phyloP scores from a whole-genome alignment of 2,888 invertebrate species.

The Nebria brevicollis region DNA sequence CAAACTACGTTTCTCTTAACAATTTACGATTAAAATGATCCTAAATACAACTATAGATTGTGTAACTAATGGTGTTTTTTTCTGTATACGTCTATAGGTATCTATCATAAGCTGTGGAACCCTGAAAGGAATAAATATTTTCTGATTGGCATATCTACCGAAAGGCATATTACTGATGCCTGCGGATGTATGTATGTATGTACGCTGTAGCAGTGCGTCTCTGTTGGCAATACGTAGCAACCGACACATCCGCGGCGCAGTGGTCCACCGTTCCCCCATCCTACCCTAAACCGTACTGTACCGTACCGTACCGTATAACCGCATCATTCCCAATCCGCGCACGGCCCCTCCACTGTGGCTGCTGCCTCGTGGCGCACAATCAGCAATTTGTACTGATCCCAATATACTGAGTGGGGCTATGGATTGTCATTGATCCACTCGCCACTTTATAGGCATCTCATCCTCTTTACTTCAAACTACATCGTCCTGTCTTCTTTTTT shows the following conservation, averaged over 20 bases:
- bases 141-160: too few relatives aligned
- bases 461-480: background rate
- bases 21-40: too few relatives aligned
- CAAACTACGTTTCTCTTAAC: background rate
- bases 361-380: constrained; percentile 50
- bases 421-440: constrained; percentile 44
- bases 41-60: background rate
- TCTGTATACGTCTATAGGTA: too few relatives aligned
- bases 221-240: background rate
- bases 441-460: background rate
- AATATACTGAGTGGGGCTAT: constrained; percentile 33
- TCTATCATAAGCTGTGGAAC: too few relatives aligned
- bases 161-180: too few relatives aligned
- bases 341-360: constrained; percentile 25
- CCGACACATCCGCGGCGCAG: background rate
- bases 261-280: background rate
- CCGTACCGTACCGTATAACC: background rate
- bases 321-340: background rate
- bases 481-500: background rate
- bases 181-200: too few relatives aligned
- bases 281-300: background rate
- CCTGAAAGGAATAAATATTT: too few relatives aligned
- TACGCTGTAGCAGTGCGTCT: background rate
- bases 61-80: too few relatives aligned
- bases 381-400: constrained; percentile 54